Evolutionary conservation across 2,888 invertebrate genomes (phyloP), one percentile per base, ranked within the genome.

Genomic region (Patella ulyssiponensis): DNA sequence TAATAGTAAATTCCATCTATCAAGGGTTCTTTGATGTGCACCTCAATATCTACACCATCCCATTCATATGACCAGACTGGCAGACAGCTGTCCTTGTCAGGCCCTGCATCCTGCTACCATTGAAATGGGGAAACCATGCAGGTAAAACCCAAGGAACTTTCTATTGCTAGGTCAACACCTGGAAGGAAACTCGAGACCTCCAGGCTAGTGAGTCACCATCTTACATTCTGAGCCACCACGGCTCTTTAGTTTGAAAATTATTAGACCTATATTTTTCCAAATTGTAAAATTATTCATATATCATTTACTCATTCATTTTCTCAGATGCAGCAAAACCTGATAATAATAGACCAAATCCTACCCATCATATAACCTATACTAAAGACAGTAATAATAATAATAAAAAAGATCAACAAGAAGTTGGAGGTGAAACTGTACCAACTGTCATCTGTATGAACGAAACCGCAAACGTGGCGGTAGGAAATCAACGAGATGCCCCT

Each of bases 371-470:
- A 64, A 64, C 64, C 12, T 64, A 64, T 64, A 64, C 64, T 23
- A 64, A 64, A 64, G 64, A 64, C 23, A 64, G 23, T 23, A 23
- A 12, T 20, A 64, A 64, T 23, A 23, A 12, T 20, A 23, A 64
- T 20, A 64, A 64, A 23, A 64, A 64, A 64, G 64, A 15, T 64
- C 23, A 23, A 64, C 23, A 20, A 20, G 64, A 64, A 64, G 23
- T 23, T 23, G 9, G 44, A 44, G 44, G 44, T 44, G 44, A 44
- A 44, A 64, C 64, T 9, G 64, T 23, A 23, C 23, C 64, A 51
- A 74, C 74, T 4, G 69, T 74, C 44, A 64, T 44, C 74, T 74
- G 74, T 69, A 44, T 69, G 51, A 74, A 74, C 64, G 52, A 64
- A 12, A 74, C 64, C 20, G 12, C 64, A 23, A 64, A 64, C 20